Percentiles rank a stretch among this genome's conserved stretches.
Evolutionary conservation across 2,888 invertebrate genomes (phyloP).

Genomic region (Brachypalpus laphriformis): DNA sequence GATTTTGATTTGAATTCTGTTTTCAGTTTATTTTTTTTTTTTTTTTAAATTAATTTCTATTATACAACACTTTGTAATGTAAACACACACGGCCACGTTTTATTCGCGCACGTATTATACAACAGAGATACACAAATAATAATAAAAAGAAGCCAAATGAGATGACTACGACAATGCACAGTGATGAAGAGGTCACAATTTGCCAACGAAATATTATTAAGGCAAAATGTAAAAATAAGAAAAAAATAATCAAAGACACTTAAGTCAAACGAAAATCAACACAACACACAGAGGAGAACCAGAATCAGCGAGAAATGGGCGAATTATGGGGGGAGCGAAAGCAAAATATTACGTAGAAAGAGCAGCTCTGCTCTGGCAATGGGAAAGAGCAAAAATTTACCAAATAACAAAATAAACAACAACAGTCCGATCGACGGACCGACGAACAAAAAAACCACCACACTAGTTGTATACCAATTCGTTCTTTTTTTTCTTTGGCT

Average conservation of each 20-base stretch:
- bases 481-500: not conserved
- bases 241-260: slow-evolving; percentile 9
- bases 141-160: slow-evolving; percentile 17
- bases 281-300: slow-evolving; percentile 42
- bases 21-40: not conserved
- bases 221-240: not conserved
- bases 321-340: slow-evolving; percentile 36
- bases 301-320: slow-evolving; percentile 47
- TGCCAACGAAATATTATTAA: slow-evolving; percentile 30
- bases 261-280: slow-evolving; percentile 39
- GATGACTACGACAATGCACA: slow-evolving; percentile 40
- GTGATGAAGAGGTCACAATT: slow-evolving; percentile 52
- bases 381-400: slow-evolving; percentile 28
- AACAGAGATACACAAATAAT: slow-evolving; percentile 22
- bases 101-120: slow-evolving; percentile 51
- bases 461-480: slow-evolving; percentile 16
- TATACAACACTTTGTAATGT: slow-evolving; percentile 22
- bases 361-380: slow-evolving; percentile 15
- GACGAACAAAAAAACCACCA: slow-evolving; percentile 40
- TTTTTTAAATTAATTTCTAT: slow-evolving; percentile 16
- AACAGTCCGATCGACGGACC: slow-evolving; percentile 5
- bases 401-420: slow-evolving; percentile 48
- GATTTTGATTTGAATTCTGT: slow-evolving; percentile 18
- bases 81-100: slow-evolving; percentile 58
- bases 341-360: slow-evolving; percentile 47